A percentile compares a stretch with the other conserved stretches of the same genome.
Evolutionary conservation across 2,888 invertebrate species (phyloP).

Genomic region (Zygothrica quintamaculata): DNA sequence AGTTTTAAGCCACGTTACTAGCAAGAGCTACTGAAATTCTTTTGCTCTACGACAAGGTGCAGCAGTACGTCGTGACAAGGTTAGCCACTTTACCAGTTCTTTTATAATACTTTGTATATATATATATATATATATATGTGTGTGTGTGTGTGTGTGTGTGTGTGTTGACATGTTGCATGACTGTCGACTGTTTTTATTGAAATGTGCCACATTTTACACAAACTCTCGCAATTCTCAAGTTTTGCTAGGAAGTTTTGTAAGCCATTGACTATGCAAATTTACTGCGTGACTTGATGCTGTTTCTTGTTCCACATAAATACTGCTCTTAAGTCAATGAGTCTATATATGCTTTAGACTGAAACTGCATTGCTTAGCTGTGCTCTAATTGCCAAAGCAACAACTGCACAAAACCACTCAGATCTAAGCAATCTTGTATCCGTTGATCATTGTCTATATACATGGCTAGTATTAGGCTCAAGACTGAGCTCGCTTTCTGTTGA

Average conservation of each 20-base stretch:
- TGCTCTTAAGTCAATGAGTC: slow-evolving; percentile 26
- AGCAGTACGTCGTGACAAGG: slow-evolving; percentile 65
- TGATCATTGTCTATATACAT: slow-evolving; percentile 62
- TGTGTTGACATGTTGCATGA: slow-evolving; percentile 23
- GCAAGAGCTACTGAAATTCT: slow-evolving; percentile 72
- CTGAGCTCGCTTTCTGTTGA: slow-evolving; percentile 48
- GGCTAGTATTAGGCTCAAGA: no score
- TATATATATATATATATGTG: slow-evolving; percentile 30
- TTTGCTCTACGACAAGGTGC: slow-evolving; percentile 68
- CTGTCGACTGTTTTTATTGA: slow-evolving; percentile 62
- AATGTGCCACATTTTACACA: slow-evolving; percentile 75
- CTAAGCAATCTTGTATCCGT: no score
- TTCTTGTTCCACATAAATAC: slow-evolving; percentile 38
- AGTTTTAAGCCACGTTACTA: slow-evolving; percentile 66
- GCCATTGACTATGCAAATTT: slow-evolving; percentile 66
- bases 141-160: neutral
- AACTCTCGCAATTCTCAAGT: slow-evolving; percentile 30
- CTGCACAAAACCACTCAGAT: slow-evolving; percentile 31
- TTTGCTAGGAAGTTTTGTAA: slow-evolving; percentile 67
- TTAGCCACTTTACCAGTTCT: slow-evolving; percentile 65
- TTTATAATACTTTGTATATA: no score
- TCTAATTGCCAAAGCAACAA: slow-evolving; percentile 59
- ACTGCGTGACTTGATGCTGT: slow-evolving; percentile 64
- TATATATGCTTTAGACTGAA: slow-evolving; percentile 19
- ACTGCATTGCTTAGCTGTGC: slow-evolving; percentile 54